Evolutionary conservation across 2,113 vertebrate genomes (phyloP).

Genomic region (Pholis gunnellus): DNA sequence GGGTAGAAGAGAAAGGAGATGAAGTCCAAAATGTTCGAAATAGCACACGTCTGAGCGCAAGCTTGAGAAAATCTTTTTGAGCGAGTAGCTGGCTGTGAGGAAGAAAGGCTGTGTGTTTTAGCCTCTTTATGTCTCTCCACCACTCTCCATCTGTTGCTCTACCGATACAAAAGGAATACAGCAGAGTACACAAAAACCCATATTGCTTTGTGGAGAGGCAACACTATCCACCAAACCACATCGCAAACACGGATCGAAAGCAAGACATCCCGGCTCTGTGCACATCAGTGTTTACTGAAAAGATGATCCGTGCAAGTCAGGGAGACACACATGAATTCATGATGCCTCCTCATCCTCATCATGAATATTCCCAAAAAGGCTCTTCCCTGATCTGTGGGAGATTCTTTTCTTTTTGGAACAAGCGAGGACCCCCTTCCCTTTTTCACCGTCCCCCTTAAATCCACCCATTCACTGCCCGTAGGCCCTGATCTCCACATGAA

Average conservation of each 20-base stretch:
- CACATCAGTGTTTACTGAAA: slow-evolving; percentile 87
- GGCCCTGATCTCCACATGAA: slow-evolving; percentile 90
- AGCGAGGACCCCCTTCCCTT: slow-evolving; percentile 70
- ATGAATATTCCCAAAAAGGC: slow-evolving; percentile 93
- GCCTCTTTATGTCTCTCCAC: slow-evolving; percentile 73
- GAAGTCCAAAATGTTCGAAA: slow-evolving; percentile 72
- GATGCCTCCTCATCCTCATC: slow-evolving; percentile 87
- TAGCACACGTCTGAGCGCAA: slow-evolving; percentile 69
- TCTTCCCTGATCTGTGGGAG: slow-evolving; percentile 86
- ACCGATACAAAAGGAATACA: slow-evolving; percentile 75
- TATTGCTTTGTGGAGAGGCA: slow-evolving; percentile 77
- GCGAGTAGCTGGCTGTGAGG: slow-evolving; percentile 74
- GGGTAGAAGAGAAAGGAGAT: slow-evolving; percentile 49
- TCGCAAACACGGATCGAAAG: slow-evolving; percentile 69
- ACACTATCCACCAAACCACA: slow-evolving; percentile 77
- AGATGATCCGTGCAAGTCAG: slow-evolving; percentile 85
- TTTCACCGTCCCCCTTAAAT: slow-evolving; percentile 80
- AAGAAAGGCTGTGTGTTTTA: slow-evolving; percentile 82
- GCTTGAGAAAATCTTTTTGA: slow-evolving; percentile 78
- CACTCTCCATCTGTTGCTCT: slow-evolving; percentile 74
- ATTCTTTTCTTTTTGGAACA: slow-evolving; percentile 78
- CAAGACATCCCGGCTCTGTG: slow-evolving; percentile 69
- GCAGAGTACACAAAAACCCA: slow-evolving; percentile 74
- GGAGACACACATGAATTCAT: slow-evolving; percentile 87
- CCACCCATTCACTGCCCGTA: slow-evolving; percentile 85